Evolutionary conservation across 2,797 vertebrate genomes (phyloP).

Genomic region (Tadarida brasiliensis): DNA sequence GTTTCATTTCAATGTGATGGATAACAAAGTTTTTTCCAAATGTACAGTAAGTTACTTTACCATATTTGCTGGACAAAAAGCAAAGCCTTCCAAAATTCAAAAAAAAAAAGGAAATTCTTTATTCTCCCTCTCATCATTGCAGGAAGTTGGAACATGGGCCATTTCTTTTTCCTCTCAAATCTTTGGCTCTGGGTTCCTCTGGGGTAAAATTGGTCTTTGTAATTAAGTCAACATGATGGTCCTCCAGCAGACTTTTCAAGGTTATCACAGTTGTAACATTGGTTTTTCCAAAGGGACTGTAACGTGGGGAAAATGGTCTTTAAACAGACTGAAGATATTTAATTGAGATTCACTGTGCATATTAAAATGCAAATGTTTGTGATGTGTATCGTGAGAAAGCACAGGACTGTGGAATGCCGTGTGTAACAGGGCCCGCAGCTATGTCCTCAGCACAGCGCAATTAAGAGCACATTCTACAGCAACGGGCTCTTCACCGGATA

Average conservation of each 20-base stretch:
- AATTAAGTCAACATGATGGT: slow-evolving; percentile 43
- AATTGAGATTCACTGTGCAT: slow-evolving; percentile 63
- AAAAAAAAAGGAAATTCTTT: neutral
- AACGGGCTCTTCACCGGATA: neutral
- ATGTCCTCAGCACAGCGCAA: neutral
- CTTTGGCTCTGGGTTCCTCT: neutral
- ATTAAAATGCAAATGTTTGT: slow-evolving; percentile 72
- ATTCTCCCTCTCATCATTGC: neutral
- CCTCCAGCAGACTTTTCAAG: slow-evolving; percentile 8
- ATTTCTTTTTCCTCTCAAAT: neutral
- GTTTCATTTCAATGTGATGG: neutral
- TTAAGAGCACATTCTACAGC: neutral
- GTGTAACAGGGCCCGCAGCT: neutral
- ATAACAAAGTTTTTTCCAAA: neutral
- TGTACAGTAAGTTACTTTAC: neutral
- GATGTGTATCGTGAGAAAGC: neutral
- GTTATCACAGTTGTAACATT: neutral
- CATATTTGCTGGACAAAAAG: neutral
- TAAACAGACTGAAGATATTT: slow-evolving; percentile 63
- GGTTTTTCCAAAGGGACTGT: slow-evolving; percentile 52
- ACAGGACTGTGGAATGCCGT: neutral
- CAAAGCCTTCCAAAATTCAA: neutral
- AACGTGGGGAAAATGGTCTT: neutral
- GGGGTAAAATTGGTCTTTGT: slow-evolving; percentile 41
- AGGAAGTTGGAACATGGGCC: neutral